Percentiles rank a stretch among this genome's conserved stretches.
Evolutionary conservation across 2,113 vertebrate genomes (phyloP).

Genomic region (Noturus placidus): DNA sequence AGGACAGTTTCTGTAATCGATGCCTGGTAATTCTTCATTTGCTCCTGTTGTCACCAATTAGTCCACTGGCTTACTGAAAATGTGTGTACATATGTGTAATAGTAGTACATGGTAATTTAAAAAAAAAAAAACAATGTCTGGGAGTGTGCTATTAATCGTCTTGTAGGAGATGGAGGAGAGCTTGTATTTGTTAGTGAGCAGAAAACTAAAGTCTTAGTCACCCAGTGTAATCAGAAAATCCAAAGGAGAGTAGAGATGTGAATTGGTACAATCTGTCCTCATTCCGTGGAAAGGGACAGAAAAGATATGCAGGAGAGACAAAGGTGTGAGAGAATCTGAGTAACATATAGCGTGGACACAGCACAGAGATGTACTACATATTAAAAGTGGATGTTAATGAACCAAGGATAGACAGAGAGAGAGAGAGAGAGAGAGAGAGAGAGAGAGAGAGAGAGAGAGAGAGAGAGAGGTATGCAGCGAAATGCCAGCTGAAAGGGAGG

Average conservation of each 20-base stretch:
- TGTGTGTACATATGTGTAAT: background rate
- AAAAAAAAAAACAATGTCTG: background rate
- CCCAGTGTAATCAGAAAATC: slow-evolving; percentile 17
- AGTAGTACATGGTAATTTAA: background rate
- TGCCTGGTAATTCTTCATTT: background rate
- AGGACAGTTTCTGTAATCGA: background rate
- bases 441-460: slow-evolving; percentile 35
- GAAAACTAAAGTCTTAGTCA: slow-evolving; percentile 14
- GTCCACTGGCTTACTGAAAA: background rate
- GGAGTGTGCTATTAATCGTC: background rate
- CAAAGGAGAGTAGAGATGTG: slow-evolving; percentile 12
- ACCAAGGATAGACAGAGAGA: slow-evolving; percentile 36
- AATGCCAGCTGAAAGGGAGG: slow-evolving; percentile 32
- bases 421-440: slow-evolving; percentile 9
- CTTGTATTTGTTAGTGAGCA: slow-evolving; percentile 3
- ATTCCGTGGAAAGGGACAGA: background rate
- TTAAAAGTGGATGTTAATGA: slow-evolving; percentile 34
- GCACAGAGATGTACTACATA: slow-evolving; percentile 2
- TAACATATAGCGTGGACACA: background rate
- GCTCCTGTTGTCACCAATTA: background rate
- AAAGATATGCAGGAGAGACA: slow-evolving; percentile 4
- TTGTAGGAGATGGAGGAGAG: background rate
- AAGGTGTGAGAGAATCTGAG: slow-evolving; percentile 14
- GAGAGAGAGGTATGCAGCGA: slow-evolving; percentile 16
- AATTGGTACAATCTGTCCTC: slow-evolving; percentile 11